Conservation (phyloP, 2,113 vertebrate genomes). For the Spizaetus ornatus region DNA sequence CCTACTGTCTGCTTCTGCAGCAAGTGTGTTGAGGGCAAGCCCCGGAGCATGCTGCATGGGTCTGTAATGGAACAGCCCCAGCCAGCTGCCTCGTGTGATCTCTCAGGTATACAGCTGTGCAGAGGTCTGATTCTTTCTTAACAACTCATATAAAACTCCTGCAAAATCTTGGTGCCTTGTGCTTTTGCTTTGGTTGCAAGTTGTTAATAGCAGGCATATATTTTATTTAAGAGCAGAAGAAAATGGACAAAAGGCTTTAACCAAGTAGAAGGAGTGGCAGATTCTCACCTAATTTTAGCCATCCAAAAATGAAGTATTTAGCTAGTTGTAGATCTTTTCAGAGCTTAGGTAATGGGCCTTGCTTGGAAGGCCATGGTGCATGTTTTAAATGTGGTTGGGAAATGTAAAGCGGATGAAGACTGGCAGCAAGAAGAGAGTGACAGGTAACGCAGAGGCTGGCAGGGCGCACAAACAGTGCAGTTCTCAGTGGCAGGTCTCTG, state of each 20-base stretch:
- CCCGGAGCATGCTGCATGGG: rapidly evolving
- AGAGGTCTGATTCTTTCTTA: background rate
- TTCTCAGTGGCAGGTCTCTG: background rate
- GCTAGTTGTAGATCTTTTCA: background rate
- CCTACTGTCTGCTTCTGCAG: background rate
- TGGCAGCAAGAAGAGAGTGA: background rate
- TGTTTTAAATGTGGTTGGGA: background rate
- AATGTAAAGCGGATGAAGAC: background rate
- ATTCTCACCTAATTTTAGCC: background rate
- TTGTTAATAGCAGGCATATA: background rate
- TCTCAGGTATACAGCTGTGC: rapidly evolving
- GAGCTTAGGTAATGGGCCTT: background rate
- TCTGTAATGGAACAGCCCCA: background rate
- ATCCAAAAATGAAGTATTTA: background rate
- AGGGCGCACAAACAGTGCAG: background rate
- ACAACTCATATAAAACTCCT: background rate
- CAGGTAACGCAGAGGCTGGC: background rate
- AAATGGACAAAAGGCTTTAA: background rate
- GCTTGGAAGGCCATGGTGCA: background rate
- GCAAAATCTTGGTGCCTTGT: background rate
- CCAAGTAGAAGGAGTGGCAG: background rate
- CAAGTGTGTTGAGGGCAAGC: background rate
- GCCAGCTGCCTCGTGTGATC: background rate
- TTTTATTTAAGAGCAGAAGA: background rate
- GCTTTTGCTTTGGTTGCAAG: background rate